Percentiles rank a stretch among this genome's conserved stretches.
Conservation (phyloP, 2,888 invertebrate species). For the Drosophila heteroneura region DNA sequence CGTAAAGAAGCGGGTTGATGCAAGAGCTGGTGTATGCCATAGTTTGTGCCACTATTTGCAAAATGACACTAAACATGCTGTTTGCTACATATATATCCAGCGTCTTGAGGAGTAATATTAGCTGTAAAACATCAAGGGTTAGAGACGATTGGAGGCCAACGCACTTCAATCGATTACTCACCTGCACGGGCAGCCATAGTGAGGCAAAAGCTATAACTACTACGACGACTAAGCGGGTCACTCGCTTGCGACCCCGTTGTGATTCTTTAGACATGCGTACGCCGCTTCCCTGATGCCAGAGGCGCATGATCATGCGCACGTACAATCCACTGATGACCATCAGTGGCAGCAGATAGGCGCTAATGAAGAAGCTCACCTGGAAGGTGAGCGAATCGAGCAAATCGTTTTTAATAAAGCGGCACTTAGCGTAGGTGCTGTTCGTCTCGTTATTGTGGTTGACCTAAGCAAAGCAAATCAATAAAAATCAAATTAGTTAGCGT, state of each 20-base stretch:
- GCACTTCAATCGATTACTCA: constrained; percentile 83
- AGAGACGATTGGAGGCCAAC: background rate
- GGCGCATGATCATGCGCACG: constrained; percentile 93
- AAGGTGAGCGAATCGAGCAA: constrained; percentile 83
- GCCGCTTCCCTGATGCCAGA: constrained; percentile 93
- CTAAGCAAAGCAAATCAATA: constrained; percentile 31
- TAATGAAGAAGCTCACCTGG: constrained; percentile 93
- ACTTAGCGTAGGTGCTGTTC: constrained; percentile 58
- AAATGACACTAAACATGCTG: constrained; percentile 87
- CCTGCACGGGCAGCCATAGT: constrained; percentile 98
- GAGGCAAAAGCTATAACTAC: constrained; percentile 96
- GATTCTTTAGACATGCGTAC: constrained; percentile 91
- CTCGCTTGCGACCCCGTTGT: constrained; percentile 92
- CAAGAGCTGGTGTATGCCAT: constrained; percentile 97
- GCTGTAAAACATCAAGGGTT: constrained; percentile 86
- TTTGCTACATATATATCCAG: constrained; percentile 87
- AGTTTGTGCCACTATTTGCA: constrained; percentile 91
- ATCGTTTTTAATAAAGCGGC: constrained; percentile 88
- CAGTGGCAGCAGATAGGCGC: constrained; percentile 94
- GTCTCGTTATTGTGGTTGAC: constrained; percentile 85
- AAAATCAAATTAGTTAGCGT: constrained; percentile 41
- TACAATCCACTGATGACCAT: constrained; percentile 94
- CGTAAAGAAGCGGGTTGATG: constrained; percentile 97
- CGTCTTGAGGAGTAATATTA: constrained; percentile 91
- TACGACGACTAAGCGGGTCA: constrained; percentile 95